Evolutionary conservation across 2,888 invertebrate species (phyloP).

Genomic region (Uropetala carovei): DNA sequence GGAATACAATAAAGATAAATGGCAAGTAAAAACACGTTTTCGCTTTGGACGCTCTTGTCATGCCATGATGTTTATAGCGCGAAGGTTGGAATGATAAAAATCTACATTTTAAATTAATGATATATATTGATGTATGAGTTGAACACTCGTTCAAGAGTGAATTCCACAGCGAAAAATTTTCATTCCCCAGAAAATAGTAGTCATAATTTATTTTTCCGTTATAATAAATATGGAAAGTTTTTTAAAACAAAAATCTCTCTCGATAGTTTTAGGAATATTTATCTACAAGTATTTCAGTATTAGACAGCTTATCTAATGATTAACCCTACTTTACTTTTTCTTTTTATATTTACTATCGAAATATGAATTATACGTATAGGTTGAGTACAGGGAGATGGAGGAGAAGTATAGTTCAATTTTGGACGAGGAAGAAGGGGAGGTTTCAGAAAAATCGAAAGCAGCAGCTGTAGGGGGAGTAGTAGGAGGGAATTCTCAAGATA

Average conservation of each 20-base stretch:
- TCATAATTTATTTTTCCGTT: not conserved
- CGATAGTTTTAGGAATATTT: not conserved
- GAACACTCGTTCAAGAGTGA: not conserved
- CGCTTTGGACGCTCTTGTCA: not conserved
- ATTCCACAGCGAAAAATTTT: not conserved
- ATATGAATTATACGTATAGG: conserved; percentile 72
- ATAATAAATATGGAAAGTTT: not conserved
- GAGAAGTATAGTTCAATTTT: conserved; percentile 78
- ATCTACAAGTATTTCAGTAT: not conserved
- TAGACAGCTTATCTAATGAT: not conserved
- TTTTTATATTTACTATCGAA: not conserved
- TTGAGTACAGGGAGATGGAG: conserved; percentile 83
- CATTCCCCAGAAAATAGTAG: not conserved
- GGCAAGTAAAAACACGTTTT: not conserved
- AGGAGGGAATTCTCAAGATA: conserved; percentile 76
- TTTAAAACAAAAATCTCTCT: not conserved
- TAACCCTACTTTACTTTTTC: not conserved
- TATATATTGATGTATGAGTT: not conserved
- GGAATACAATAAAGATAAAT: no score
- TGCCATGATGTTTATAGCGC: conserved; percentile 45
- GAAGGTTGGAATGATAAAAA: conserved; percentile 31
- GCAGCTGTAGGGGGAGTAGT: conserved; percentile 75
- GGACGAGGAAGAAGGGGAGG: conserved; percentile 81
- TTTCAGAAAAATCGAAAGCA: conserved; percentile 74
- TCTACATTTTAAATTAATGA: not conserved